Conservation (phyloP, 1,140 invertebrate genomes). For the Drosophila kanapiae region DNA sequence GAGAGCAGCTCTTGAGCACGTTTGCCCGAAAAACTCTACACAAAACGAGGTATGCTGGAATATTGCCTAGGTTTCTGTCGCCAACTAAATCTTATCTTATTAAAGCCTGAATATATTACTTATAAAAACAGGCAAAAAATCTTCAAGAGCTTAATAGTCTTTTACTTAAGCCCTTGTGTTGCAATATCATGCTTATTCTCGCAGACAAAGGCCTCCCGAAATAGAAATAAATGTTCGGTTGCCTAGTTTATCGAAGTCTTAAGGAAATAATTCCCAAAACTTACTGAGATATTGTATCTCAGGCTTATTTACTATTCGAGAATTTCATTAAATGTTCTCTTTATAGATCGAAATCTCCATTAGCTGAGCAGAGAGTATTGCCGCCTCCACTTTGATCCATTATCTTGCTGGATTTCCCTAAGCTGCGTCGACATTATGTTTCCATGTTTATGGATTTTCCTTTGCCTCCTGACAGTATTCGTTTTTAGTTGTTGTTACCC, state of each 20-base stretch:
- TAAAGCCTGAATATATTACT: background rate
- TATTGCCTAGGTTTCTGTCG: background rate
- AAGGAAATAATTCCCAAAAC: background rate
- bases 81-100: slow-evolving; percentile 2
- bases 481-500: slow-evolving; percentile 19
- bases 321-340: background rate
- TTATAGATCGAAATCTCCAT: background rate
- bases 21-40: slow-evolving; percentile 5
- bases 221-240: background rate
- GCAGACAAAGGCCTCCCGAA: background rate
- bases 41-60: background rate
- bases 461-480: slow-evolving; percentile 50
- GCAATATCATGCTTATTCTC: background rate
- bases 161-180: background rate
- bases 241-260: background rate
- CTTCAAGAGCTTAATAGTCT: background rate
- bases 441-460: slow-evolving; percentile 50
- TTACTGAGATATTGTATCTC: background rate
- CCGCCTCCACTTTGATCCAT: slow-evolving; percentile 18
- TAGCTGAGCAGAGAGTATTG: slow-evolving; percentile 25
- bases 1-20: slow-evolving; percentile 42
- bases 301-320: slow-evolving; percentile 9
- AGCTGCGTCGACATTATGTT: slow-evolving; percentile 52
- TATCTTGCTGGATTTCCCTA: slow-evolving; percentile 9
- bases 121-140: background rate